Evolutionary conservation across 2,888 invertebrate species (phyloP).

Genomic region (Pachycephus smyrnensis): DNA sequence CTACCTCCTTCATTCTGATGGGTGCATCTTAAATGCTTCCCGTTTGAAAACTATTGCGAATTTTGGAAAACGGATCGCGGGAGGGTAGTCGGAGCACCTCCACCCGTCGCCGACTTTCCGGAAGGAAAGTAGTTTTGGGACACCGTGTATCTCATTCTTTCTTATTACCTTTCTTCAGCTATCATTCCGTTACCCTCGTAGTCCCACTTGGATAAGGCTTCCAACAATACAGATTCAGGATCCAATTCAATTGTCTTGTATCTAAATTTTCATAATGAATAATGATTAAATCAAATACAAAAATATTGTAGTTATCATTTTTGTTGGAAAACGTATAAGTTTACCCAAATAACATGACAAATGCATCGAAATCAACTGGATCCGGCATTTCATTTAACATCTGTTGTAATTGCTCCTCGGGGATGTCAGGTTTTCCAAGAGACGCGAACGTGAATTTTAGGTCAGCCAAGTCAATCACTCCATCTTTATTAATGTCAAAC

Average conservation of each 20-base stretch:
- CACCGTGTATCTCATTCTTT: too few species aligned
- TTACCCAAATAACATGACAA: slow-evolving; percentile 72
- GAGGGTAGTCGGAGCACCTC: too few species aligned
- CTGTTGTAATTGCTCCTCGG: slow-evolving; percentile 71
- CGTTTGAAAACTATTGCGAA: too few species aligned
- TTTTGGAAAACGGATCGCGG: too few species aligned
- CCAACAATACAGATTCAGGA: slow-evolving; percentile 74
- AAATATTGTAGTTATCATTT: not conserved
- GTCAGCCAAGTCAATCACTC: slow-evolving; percentile 75
- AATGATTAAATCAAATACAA: not conserved
- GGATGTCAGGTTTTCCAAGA: slow-evolving; percentile 70
- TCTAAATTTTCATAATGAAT: slow-evolving; percentile 6
- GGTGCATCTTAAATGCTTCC: too few species aligned
- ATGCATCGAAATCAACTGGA: slow-evolving; percentile 75
- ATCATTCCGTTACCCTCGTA: slow-evolving; percentile 73
- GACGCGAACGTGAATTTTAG: slow-evolving; percentile 74
- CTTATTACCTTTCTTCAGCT: slow-evolving; percentile 71
- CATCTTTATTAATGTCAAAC: slow-evolving; percentile 76
- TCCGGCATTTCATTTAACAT: slow-evolving; percentile 75
- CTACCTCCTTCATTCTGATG: too few species aligned
- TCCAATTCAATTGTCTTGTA: slow-evolving; percentile 74
- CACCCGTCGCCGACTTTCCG: too few species aligned
- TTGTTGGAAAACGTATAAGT: not conserved
- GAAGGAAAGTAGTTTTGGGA: too few species aligned
- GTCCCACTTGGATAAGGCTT: slow-evolving; percentile 76